phyloP scores from a whole-genome alignment of 2,797 vertebrate genomes.

The Typhlichthys subterraneus region DNA sequence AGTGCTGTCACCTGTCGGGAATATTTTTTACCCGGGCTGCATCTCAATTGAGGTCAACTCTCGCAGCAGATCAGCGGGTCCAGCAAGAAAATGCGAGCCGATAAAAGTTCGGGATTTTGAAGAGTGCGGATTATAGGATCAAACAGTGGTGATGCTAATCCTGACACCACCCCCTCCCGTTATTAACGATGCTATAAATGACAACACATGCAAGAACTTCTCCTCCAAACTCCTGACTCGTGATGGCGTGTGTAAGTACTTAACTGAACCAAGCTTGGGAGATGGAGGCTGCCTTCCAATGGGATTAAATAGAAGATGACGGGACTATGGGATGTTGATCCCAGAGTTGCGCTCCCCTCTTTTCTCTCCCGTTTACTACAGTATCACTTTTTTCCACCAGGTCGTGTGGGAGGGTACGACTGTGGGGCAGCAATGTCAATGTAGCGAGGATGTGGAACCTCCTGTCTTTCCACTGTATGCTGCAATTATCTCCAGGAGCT shows the following conservation, averaged over 20 bases:
- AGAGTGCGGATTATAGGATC: conserved; percentile 76
- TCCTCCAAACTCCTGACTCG: conserved; percentile 63
- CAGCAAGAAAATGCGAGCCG: conserved; percentile 60
- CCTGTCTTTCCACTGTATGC: conserved; percentile 60
- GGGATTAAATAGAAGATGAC: conserved; percentile 65
- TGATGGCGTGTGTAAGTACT: conserved; percentile 67
- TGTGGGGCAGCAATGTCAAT: conserved; percentile 43
- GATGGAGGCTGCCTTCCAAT: conserved; percentile 53
- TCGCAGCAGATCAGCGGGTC: conserved; percentile 70
- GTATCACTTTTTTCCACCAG: conserved; percentile 22
- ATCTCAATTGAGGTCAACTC: conserved; percentile 70
- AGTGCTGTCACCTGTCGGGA: conserved; percentile 70
- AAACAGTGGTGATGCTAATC: conserved; percentile 63
- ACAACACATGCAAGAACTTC: conserved; percentile 80
- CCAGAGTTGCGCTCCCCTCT: conserved; percentile 43
- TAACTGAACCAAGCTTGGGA: conserved; percentile 62
- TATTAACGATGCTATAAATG: conserved; percentile 81
- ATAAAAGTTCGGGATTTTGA: conserved; percentile 70
- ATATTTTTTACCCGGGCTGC: conserved; percentile 60
- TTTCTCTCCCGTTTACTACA: conserved; percentile 32
- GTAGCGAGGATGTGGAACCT: conserved; percentile 53
- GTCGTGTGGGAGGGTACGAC: conserved; percentile 30
- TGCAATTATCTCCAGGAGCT: conserved; percentile 73
- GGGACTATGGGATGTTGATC: conserved; percentile 60
- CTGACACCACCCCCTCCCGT: conserved; percentile 74